Evolutionary conservation across 2,797 vertebrate genomes (phyloP), one percentile per base, ranked within the genome.

Genomic region (Falco concolor): DNA sequence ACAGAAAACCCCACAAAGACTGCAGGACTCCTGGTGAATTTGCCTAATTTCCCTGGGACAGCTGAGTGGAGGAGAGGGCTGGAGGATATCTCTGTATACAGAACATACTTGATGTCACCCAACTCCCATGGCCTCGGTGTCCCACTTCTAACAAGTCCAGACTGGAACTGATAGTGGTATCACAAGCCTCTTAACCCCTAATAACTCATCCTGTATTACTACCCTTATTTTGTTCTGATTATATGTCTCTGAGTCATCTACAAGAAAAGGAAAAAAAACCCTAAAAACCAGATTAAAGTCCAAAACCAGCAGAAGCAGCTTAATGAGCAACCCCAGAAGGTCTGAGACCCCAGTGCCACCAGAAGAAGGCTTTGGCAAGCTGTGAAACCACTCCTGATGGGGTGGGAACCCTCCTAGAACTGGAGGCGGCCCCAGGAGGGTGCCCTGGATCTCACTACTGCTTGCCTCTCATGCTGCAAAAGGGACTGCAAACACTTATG

Each of bases 341-440:
- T 28, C 1, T 5, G 30, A 74, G 52, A 52, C 10, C 28, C 6
- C 17, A 9, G 8, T 61, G 54, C 7, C 28, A 76, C 21, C 25
- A 89, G 67, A 59, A 57, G 34, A 81, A 4, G 69, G 54, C 15
- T 74, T 50, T 47, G 19, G 23, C 12, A 49, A 67, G 30, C 22
- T 49, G 7, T 38, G 49, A 60, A 49, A 53, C 23, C 21, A 6
- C 28, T 87, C 24, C 8, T 80, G 87, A 70, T 7, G 2, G 4
- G 28, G 12, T 74, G 40, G 28, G 52, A 89, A 16, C 9, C 63
- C 30, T 45, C 28, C 50, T 40, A 69, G 87, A 76, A 47, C 1
- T n/a, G n/a, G 19, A 6, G 53, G 8, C 24, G 65, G 50, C n/a
- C 20, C 14, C 0, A 0, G 36, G 44, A 92, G 9, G 8, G 5